Evolutionary conservation across 2,113 vertebrate species (phyloP).

Genomic region (Columba livia): DNA sequence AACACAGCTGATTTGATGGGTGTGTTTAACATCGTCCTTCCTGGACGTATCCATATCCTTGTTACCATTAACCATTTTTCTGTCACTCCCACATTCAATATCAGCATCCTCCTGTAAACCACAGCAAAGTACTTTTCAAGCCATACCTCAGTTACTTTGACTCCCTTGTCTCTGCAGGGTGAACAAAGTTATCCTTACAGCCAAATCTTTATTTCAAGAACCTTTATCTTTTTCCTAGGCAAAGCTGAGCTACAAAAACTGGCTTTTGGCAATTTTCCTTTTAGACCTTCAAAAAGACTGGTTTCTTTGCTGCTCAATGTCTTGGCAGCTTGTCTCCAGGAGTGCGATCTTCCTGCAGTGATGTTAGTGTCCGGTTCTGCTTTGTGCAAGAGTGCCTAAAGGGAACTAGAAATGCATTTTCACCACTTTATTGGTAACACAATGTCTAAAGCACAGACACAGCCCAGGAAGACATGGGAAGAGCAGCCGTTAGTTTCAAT

Average conservation of each 20-base stretch:
- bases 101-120: background rate
- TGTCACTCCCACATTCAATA: background rate
- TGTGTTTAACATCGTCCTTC: background rate
- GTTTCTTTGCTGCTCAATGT: background rate
- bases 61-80: background rate
- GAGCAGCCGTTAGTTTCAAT: background rate
- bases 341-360: background rate
- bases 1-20: background rate
- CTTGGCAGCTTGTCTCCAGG: background rate
- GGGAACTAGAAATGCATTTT: background rate
- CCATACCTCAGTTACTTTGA: background rate
- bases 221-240: background rate
- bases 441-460: background rate
- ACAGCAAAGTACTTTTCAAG: background rate
- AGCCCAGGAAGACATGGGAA: background rate
- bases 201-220: background rate
- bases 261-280: background rate
- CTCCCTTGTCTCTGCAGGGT: background rate
- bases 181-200: background rate
- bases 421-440: background rate
- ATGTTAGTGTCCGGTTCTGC: background rate
- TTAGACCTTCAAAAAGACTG: background rate
- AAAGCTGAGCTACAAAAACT: background rate
- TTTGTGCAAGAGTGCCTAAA: background rate
- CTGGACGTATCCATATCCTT: accelerated